These are phyloP conservation scores for Scaptomyza tumidula DNA, from an alignment of 2,888 invertebrate genomes.

Conservation along the genomic window DNA sequence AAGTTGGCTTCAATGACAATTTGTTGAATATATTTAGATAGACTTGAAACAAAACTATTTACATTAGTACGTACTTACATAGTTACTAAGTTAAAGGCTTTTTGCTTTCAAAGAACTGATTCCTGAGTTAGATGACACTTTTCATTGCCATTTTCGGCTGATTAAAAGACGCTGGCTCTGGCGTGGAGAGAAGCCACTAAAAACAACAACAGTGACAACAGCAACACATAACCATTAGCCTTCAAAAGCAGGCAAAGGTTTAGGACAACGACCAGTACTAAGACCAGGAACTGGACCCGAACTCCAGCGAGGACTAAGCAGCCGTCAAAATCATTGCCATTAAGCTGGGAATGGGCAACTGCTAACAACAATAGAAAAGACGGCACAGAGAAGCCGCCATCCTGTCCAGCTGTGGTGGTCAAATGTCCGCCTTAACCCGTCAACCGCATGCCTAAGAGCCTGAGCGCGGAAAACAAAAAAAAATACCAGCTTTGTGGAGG, in stretches of 20 bases:
- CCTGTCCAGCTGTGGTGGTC: slow-evolving; percentile 62
- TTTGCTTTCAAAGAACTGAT: background rate
- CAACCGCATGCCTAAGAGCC: slow-evolving; percentile 65
- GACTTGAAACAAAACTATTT: no score
- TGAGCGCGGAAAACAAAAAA: slow-evolving; percentile 65
- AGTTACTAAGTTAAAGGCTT: no score
- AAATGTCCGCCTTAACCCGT: slow-evolving; percentile 78
- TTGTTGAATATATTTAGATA: no score
- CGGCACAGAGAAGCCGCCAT: slow-evolving; percentile 33
- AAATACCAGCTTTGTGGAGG: slow-evolving; percentile 1
- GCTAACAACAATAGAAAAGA: slow-evolving; percentile 64
- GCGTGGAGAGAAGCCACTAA: slow-evolving; percentile 38
- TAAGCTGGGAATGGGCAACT: slow-evolving; percentile 64
- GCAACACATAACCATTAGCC: slow-evolving; percentile 64
- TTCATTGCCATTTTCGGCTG: slow-evolving; percentile 63
- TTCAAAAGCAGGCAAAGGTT: slow-evolving; percentile 8
- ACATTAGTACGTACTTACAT: no score
- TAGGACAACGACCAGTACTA: slow-evolving; percentile 5
- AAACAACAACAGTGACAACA: slow-evolving; percentile 30
- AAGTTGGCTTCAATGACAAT: background rate
- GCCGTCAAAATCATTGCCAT: slow-evolving; percentile 83
- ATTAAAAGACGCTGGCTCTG: slow-evolving; percentile 66
- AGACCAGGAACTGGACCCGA: slow-evolving; percentile 9
- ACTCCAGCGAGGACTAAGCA: slow-evolving; percentile 63
- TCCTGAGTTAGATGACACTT: slow-evolving; percentile 51